These are phyloP conservation scores for Andrena minutula DNA, from an alignment of 2,888 invertebrate genomes.

Conservation along the genomic window DNA sequence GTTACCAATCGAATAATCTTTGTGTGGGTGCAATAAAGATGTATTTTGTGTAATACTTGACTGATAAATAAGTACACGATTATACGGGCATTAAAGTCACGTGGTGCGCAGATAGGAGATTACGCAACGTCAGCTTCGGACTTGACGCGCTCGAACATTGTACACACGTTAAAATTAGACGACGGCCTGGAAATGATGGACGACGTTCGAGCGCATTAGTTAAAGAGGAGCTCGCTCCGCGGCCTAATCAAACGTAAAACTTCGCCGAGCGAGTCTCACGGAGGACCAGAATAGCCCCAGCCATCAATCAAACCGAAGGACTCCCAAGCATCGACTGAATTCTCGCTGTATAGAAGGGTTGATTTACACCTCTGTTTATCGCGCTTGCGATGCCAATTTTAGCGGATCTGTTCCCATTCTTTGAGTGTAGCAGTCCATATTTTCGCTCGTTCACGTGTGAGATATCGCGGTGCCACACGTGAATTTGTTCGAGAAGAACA, in stretches of 20 bases:
- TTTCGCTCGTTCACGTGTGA: constrained; percentile 36
- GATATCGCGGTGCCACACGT: constrained; percentile 47
- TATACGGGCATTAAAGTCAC: constrained; percentile 1
- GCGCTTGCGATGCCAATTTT: neutral
- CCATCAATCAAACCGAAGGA: constrained; percentile 58
- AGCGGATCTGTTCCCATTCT: constrained; percentile 9
- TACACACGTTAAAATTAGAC: constrained; percentile 67
- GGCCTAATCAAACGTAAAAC: constrained; percentile 53
- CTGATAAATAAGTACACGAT: neutral
- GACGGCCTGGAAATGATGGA: constrained; percentile 66
- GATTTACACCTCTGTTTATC: constrained; percentile 8
- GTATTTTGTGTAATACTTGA: constrained; percentile 1
- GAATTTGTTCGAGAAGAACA: constrained; percentile 26
- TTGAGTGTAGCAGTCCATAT: neutral
- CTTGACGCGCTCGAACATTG: constrained; percentile 46
- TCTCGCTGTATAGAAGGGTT: neutral
- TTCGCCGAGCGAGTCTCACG: neutral
- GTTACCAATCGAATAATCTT: constrained; percentile 25
- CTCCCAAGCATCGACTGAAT: neutral
- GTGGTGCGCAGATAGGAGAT: neutral
- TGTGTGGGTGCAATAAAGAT: constrained; percentile 15
- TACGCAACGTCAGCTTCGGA: constrained; percentile 31
- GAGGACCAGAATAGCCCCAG: constrained; percentile 47
- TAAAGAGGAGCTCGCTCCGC: constrained; percentile 33
- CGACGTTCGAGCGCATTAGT: constrained; percentile 46